Evolutionary conservation across 2,888 invertebrate species (phyloP), one percentile per base, ranked within the genome.

Genomic region (Scrobipalpa atriplicella): DNA sequence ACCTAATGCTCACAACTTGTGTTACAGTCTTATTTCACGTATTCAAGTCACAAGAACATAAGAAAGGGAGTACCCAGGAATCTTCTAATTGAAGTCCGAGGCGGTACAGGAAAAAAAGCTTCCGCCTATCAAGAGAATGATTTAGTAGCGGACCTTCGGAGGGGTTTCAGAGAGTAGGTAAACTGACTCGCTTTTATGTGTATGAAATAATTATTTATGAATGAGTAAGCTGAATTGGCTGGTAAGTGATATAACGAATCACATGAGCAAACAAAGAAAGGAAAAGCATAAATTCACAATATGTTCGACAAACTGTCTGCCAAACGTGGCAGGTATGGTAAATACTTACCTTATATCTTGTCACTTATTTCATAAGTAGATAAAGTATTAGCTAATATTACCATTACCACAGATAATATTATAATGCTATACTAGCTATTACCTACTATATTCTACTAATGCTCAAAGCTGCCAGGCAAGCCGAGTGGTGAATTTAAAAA

Each of bases 81-180:
- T 62, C 65, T 65, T 70, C 67, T 71, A 71, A 71, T 71, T 70
- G 69, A 69, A 70, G 64, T 52, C 16, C 67, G 64, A 62, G 67
- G 66, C 58, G 61, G 64, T n/a, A 29, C 62, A 29, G 58, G 65
- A 63, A 68, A 68, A n/a, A 68, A 68, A 60, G 66, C 60, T 43
- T 61, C 5, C 64, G 66, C 56, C 56, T 65, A 65, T 54, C 18
- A 39, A 38, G 51, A 19, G 56, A 56, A 64, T 64, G 64, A 64
- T 56, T 64, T 64, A 64, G 38, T 56, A 64, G 38, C 41, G 19
- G 56, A 29, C 18, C 36, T 63, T n/a, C 29, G 51, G 18, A 41
- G 16, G 18, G 64, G 36, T 6, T 38, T 1, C n/a, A 58, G 36
- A 8, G 58, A 58, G 38, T 36, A 38, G n/a, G 36, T 52, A 0